A percentile compares a stretch with the other conserved stretches of the same genome.
These are phyloP conservation scores for Frieseomelitta varia DNA, from an alignment of 1,140 invertebrate species.

Conservation along the genomic window DNA sequence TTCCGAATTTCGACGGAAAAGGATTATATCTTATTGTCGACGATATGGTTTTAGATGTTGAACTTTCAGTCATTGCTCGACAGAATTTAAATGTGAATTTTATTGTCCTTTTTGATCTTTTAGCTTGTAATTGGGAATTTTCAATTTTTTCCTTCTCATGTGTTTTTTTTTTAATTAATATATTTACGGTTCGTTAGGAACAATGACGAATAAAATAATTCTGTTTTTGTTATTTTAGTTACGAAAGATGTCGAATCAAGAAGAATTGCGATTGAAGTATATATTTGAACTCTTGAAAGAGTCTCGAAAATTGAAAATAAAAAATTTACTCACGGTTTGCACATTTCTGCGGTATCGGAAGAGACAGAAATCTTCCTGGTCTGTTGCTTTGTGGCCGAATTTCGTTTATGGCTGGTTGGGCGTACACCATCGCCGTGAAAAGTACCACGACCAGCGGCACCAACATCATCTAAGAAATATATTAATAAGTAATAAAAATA, in stretches of 20 bases:
- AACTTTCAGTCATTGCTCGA: not conserved
- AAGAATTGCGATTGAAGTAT: not conserved
- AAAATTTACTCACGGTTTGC: slow-evolving; percentile 87
- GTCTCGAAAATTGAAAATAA: not conserved
- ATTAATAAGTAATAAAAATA: not conserved
- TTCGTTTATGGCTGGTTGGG: slow-evolving; percentile 79
- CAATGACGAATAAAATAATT: not conserved
- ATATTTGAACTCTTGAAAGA: not conserved
- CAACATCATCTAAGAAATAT: slow-evolving; percentile 76
- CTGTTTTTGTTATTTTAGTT: not conserved
- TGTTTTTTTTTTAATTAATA: not conserved
- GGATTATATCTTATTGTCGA: not conserved
- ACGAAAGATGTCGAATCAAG: not conserved
- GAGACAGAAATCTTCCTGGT: slow-evolving; percentile 89
- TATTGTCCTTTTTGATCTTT: not conserved
- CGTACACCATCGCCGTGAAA: slow-evolving; percentile 70
- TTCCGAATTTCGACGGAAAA: not conserved
- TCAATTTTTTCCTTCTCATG: not conserved
- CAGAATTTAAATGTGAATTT: not conserved
- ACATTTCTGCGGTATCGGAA: slow-evolving; percentile 91
- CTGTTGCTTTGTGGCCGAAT: slow-evolving; percentile 79
- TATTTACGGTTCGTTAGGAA: not conserved
- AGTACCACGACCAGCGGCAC: slow-evolving; percentile 74
- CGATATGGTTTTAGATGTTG: not conserved
- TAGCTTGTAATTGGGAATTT: not conserved